Evolutionary conservation across 2,888 invertebrate genomes (phyloP).

Genomic region (Mythimna vitellina): DNA sequence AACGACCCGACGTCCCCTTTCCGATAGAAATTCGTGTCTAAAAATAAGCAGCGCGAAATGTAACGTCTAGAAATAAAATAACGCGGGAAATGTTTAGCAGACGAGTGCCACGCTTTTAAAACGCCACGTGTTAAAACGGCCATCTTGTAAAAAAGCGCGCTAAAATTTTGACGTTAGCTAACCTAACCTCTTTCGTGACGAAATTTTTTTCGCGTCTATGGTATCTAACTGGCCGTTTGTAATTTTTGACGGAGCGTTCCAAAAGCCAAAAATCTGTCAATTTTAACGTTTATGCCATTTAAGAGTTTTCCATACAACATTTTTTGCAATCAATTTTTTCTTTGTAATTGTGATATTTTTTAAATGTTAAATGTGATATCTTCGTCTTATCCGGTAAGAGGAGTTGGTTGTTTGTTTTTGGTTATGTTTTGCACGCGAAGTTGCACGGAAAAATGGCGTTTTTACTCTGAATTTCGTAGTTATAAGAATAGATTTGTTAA

Average conservation of each 20-base stretch:
- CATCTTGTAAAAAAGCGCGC: slow-evolving; percentile 72
- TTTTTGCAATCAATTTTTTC: slow-evolving; percentile 66
- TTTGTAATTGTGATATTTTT: slow-evolving; percentile 60
- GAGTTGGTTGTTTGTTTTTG: slow-evolving; percentile 60
- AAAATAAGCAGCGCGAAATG: slow-evolving; percentile 81
- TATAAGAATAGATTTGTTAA: slow-evolving; percentile 18
- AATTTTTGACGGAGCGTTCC: slow-evolving; percentile 51
- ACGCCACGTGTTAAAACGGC: slow-evolving; percentile 63
- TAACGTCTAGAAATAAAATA: slow-evolving; percentile 83
- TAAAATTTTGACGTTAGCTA: slow-evolving; percentile 57
- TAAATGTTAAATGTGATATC: slow-evolving; percentile 65
- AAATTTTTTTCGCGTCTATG: slow-evolving; percentile 55
- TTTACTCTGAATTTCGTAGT: slow-evolving; percentile 5
- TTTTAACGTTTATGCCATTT: slow-evolving; percentile 56
- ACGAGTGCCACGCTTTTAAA: slow-evolving; percentile 72
- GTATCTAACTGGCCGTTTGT: slow-evolving; percentile 54
- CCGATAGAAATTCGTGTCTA: slow-evolving; percentile 71
- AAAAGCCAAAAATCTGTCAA: slow-evolving; percentile 59
- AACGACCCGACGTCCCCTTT: slow-evolving; percentile 70
- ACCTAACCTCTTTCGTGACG: slow-evolving; percentile 45
- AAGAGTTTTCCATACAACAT: slow-evolving; percentile 61
- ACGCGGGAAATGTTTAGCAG: slow-evolving; percentile 72
- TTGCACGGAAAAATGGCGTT: slow-evolving; percentile 51
- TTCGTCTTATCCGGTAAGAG: slow-evolving; percentile 63
- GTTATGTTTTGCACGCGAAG: slow-evolving; percentile 26